Percentiles rank a stretch among this genome's conserved stretches.
Conservation (phyloP, 2,113 vertebrate genomes). For the Gadus macrocephalus region DNA sequence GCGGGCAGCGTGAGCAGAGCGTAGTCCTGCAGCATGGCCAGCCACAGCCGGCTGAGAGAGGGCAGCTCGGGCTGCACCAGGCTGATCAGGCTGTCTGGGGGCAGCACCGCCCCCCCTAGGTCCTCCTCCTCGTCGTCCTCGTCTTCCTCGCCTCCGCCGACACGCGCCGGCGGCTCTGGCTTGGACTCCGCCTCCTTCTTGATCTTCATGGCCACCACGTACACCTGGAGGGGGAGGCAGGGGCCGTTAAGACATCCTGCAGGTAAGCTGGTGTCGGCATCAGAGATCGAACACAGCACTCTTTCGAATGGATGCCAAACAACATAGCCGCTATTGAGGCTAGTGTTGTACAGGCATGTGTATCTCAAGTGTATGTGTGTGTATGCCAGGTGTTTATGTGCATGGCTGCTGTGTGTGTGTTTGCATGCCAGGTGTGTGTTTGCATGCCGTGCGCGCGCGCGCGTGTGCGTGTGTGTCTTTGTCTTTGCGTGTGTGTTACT, state of each 20-base stretch:
- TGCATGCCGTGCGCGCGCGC: too few species aligned
- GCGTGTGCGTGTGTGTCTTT: too few species aligned
- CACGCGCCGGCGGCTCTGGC: constrained; percentile 63
- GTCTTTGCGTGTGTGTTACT: too few species aligned
- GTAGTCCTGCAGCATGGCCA: constrained; percentile 91
- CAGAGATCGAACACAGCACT: background rate
- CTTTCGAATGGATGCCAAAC: too few species aligned
- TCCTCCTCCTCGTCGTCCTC: constrained; percentile 84
- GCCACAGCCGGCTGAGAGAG: constrained; percentile 89
- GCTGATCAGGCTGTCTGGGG: constrained; percentile 92
- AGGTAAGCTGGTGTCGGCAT: background rate
- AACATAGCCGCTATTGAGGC: too few species aligned
- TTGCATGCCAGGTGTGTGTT: too few species aligned
- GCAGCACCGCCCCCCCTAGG: constrained; percentile 76
- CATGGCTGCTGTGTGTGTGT: too few species aligned
- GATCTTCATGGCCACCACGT: constrained; percentile 95
- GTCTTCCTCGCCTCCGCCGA: constrained; percentile 77
- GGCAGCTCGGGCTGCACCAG: constrained; percentile 93
- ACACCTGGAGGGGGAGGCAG: constrained; percentile 75
- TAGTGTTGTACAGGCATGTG: too few species aligned
- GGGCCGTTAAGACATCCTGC: background rate
- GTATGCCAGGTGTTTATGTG: too few species aligned
- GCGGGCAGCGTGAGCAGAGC: constrained; percentile 92
- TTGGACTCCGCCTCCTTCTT: constrained; percentile 90
- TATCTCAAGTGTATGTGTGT: too few species aligned